Evolutionary conservation across 1,140 invertebrate species (phyloP).

Genomic region (Calosoma granatense): DNA sequence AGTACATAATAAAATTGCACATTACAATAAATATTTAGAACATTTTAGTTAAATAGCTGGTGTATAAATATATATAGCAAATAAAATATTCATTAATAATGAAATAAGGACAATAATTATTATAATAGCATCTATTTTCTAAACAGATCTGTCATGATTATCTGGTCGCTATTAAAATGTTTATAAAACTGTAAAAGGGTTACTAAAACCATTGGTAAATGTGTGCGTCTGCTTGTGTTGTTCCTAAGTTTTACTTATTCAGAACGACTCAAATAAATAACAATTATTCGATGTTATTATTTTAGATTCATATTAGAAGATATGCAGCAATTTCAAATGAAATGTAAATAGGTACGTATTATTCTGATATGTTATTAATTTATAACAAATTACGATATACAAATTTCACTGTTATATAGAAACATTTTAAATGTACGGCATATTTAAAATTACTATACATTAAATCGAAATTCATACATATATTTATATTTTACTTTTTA

Average conservation of each 20-base stretch:
- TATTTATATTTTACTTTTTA: too few relatives aligned
- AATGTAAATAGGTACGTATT: not conserved
- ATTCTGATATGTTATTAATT: not conserved
- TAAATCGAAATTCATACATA: too few relatives aligned
- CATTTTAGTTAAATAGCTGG: too few relatives aligned
- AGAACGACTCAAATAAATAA: not conserved
- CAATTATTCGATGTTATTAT: not conserved
- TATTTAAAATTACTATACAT: too few relatives aligned
- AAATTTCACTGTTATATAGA: too few relatives aligned
- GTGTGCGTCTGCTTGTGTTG: not conserved
- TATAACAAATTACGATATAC: not conserved
- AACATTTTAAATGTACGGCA: too few relatives aligned
- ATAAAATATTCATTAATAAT: too few relatives aligned
- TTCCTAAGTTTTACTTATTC: not conserved
- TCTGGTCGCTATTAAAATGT: not conserved
- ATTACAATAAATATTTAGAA: too few relatives aligned
- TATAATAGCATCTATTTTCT: too few relatives aligned
- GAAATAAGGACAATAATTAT: too few relatives aligned
- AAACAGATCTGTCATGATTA: not conserved
- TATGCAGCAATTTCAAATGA: not conserved
- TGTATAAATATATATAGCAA: too few relatives aligned
- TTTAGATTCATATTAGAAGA: not conserved
- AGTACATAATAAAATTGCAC: too few relatives aligned
- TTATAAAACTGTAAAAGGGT: constrained; percentile 4
- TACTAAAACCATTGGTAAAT: not conserved